Evolutionary conservation across 1,140 invertebrate genomes (phyloP).

Genomic region (Zophobas atratus): DNA sequence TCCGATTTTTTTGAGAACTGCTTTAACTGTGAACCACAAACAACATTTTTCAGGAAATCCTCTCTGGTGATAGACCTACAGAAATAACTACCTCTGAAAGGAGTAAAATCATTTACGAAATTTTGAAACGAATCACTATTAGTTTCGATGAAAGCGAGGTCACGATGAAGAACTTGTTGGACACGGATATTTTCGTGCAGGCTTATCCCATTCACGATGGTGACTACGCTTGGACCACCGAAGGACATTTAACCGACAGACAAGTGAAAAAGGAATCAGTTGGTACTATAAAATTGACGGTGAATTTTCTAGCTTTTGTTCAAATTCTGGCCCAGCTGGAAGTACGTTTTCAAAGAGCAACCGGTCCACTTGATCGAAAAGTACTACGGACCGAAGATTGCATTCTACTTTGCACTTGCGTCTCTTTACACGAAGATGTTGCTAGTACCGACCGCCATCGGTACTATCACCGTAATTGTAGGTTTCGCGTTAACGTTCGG

Average conservation of each 20-base stretch:
- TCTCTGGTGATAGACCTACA: conserved; percentile 47
- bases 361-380: conserved; percentile 64
- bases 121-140: conserved; percentile 49
- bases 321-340: conserved; percentile 61
- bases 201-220: conserved; percentile 78
- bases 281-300: not conserved
- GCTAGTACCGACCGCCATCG: conserved; percentile 69
- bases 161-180: conserved; percentile 72
- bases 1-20: no score
- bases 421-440: conserved; percentile 72
- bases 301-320: conserved; percentile 58
- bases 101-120: conserved; percentile 50
- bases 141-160: conserved; percentile 20
- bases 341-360: conserved; percentile 70
- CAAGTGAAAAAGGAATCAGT: conserved; percentile 46
- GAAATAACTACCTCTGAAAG: conserved; percentile 54
- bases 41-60: conserved; percentile 46
- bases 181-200: conserved; percentile 71
- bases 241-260: conserved; percentile 65
- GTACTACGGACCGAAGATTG: conserved; percentile 67
- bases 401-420: conserved; percentile 70
- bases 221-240: conserved; percentile 53
- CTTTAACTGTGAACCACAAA: not conserved
- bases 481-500: not conserved
- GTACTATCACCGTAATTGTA: conserved; percentile 9